Evolutionary conservation across 53 echinoderm and acorn worm genomes (phyloP).

Genomic region (Apostichopus leukothele): DNA sequence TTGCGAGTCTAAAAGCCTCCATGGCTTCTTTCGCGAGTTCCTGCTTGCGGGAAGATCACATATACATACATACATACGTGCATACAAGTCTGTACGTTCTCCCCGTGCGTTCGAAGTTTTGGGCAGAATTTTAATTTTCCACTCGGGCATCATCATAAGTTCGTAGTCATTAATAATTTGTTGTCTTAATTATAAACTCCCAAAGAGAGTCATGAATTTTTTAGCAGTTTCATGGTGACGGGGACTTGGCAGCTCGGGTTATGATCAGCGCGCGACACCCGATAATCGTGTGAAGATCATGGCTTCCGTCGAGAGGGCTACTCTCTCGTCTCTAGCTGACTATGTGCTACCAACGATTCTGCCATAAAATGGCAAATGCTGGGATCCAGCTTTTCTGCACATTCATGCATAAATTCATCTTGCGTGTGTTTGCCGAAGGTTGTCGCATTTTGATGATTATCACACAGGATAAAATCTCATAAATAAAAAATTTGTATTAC

Average conservation of each 20-base stretch:
- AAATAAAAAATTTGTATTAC: too few relatives aligned
- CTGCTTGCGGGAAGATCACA: too few relatives aligned
- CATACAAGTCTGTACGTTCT: too few relatives aligned
- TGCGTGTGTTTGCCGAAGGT: too few relatives aligned
- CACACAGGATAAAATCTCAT: too few relatives aligned
- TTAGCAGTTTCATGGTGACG: conserved; percentile 13
- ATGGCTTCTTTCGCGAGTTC: too few relatives aligned
- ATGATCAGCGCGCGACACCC: neutral
- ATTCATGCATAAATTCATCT: too few relatives aligned
- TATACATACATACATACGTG: too few relatives aligned
- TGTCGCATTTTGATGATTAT: too few relatives aligned
- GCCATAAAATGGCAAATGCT: too few relatives aligned
- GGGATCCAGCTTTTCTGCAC: too few relatives aligned
- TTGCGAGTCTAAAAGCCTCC: too few relatives aligned
- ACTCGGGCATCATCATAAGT: neutral
- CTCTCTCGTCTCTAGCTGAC: neutral
- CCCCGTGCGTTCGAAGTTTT: neutral
- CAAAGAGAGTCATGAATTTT: neutral
- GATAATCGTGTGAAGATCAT: neutral
- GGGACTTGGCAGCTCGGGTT: neutral
- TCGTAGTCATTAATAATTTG: neutral
- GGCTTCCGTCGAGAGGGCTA: neutral
- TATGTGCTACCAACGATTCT: neutral
- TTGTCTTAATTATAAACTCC: neutral
- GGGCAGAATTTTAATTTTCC: neutral